Evolutionary conservation across 92 coral and sea anemone genomes (phyloP), one percentile per base, ranked within the genome.

Genomic region (Phenganax stokvisi): DNA sequence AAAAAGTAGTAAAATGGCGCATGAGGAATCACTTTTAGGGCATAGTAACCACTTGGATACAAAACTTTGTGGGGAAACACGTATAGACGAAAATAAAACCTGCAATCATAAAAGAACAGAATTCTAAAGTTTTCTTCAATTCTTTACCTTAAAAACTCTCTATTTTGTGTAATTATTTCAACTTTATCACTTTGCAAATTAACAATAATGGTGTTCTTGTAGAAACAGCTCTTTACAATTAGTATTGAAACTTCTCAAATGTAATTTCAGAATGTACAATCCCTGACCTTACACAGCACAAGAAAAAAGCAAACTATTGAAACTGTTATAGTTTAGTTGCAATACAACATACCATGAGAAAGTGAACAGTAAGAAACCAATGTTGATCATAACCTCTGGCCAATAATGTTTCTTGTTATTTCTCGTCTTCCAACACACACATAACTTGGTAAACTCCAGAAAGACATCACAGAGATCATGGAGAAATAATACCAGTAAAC

Each of bases 1-100:
- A 94, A 94, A 85, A 90, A 94, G 77, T 92, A 89, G 80, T 92
- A 94, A 77, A 94, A 94, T 9, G 97, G 94, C 10, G 87, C 97
- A 57, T 87, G 62, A 10, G 94, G 91, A 6, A 70, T 56, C 29
- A 69, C 16, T 3, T 7, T 9, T 2, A 90, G 72, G 6, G 86
- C 89, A 7, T 65, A 57, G 73, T 78, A 31, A 29, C 97, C 98
- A 75, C 87, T 54, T 10, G 85, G 51, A 60, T 76, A 84, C 7
- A 94, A 90, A 51, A 94, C 98, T 86, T 85, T 84, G 64, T 88
- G 57, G 10, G 98, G 98, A 84, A 88, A 94, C 62, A 88, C 84
- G 83, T 94, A 94, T 37, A 94, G 75, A 64, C 98, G 86, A 56
- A 97, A 94, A 20, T 83, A 81, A 53, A 87, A 90, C 98, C 98